These are phyloP conservation scores for Agrypnus murinus DNA, from an alignment of 2,888 invertebrate genomes.

Conservation along the genomic window DNA sequence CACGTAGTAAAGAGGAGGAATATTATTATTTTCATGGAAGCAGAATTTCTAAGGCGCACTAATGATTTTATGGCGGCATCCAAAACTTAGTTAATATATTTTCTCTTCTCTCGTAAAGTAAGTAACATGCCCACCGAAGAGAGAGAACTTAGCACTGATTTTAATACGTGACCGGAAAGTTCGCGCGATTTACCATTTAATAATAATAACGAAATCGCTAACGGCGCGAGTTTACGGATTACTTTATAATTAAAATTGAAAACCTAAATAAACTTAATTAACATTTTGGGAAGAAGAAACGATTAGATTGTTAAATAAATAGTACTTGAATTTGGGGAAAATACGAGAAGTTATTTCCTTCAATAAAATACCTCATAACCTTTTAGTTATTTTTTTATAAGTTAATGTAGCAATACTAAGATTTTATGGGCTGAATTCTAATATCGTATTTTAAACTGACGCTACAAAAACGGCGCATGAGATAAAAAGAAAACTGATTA, in stretches of 20 bases:
- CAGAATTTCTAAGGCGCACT: constrained; percentile 22
- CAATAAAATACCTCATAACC: too few species aligned
- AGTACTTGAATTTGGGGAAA: not conserved
- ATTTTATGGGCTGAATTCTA: too few species aligned
- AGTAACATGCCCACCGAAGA: too few species aligned
- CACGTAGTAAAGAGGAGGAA: not conserved
- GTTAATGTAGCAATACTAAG: too few species aligned
- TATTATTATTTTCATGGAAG: not conserved
- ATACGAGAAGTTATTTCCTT: too few species aligned
- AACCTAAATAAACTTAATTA: constrained; percentile 28
- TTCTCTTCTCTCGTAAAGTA: not conserved
- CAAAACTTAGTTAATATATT: constrained; percentile 24
- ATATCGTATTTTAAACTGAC: too few species aligned
- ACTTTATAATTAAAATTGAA: constrained; percentile 25
- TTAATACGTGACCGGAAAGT: constrained; percentile 31
- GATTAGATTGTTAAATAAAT: not conserved
- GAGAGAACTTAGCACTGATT: constrained; percentile 10
- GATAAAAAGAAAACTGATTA: too few species aligned
- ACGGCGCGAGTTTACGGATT: constrained; percentile 14
- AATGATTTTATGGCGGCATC: constrained; percentile 18
- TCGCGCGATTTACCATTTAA: constrained; percentile 15
- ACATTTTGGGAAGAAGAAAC: constrained; percentile 13
- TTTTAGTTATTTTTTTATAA: too few species aligned
- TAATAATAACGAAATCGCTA: constrained; percentile 21
- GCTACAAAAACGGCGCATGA: too few species aligned